phyloP scores from a whole-genome alignment of 1,140 invertebrate genomes.

The Orius insidiosus region DNA sequence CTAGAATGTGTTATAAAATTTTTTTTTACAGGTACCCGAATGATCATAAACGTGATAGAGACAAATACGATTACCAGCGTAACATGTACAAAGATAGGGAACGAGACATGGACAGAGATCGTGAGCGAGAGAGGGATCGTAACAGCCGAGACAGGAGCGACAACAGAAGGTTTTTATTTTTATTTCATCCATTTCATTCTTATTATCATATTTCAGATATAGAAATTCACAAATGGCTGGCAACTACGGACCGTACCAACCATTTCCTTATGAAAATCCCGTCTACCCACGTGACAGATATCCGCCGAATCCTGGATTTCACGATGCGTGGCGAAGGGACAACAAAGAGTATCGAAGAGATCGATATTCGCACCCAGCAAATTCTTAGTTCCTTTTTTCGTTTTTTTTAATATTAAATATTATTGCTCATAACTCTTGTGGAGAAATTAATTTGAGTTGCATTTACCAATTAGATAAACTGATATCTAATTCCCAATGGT shows the following conservation, averaged over 20 bases:
- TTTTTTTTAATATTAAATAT: too few relatives aligned
- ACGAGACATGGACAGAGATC: constrained; percentile 24
- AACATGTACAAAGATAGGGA: constrained; percentile 2
- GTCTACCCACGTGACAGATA: constrained; percentile 23
- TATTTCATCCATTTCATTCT: background rate
- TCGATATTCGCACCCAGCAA: constrained; percentile 11
- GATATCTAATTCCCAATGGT: too few relatives aligned
- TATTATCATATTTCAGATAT: background rate
- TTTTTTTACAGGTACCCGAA: constrained; percentile 8
- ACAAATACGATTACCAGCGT: constrained; percentile 22
- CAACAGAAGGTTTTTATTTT: constrained; percentile 14
- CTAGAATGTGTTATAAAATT: constrained; percentile 20
- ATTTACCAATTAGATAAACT: too few relatives aligned
- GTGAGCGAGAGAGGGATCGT: constrained; percentile 22
- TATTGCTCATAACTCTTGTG: too few relatives aligned
- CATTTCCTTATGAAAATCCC: constrained; percentile 7
- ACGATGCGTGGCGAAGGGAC: constrained; percentile 14
- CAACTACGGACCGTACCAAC: constrained; percentile 14
- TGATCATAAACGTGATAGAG: constrained; percentile 19
- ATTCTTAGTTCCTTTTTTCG: too few relatives aligned
- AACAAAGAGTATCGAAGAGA: constrained; percentile 14
- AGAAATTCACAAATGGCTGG: constrained; percentile 6
- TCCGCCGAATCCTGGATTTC: constrained; percentile 11
- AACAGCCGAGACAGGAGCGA: constrained; percentile 18
- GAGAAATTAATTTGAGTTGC: too few relatives aligned